Conservation (phyloP, 2,113 vertebrate genomes). For the Gnathonemus echidnorhynchus region DNA sequence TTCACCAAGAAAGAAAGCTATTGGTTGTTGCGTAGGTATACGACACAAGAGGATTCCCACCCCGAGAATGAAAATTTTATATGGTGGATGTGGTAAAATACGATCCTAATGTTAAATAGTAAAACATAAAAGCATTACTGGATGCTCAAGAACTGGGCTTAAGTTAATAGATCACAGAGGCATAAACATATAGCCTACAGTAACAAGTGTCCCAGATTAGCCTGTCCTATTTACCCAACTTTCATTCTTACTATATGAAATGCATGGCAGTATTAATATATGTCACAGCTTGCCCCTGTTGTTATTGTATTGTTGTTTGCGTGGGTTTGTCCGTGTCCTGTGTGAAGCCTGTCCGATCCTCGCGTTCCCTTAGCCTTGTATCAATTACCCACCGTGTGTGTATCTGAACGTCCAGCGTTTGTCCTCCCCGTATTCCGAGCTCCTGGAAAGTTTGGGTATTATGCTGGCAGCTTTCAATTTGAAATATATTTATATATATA, state of each 20-base stretch:
- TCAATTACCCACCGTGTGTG: not conserved
- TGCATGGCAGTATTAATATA: not conserved
- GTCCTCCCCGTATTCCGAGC: no score
- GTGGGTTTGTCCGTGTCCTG: not conserved
- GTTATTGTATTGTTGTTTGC: not conserved
- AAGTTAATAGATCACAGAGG: not conserved
- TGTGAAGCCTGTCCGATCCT: not conserved
- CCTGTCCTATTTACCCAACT: not conserved
- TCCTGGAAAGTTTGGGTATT: no score
- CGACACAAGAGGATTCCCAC: not conserved
- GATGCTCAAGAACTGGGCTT: not conserved
- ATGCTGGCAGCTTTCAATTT: no score
- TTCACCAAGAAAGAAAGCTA: not conserved
- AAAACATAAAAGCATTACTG: not conserved
- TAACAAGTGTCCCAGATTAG: not conserved
- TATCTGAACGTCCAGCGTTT: not conserved
- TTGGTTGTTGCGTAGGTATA: not conserved
- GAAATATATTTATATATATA: no score
- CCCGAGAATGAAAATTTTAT: not conserved
- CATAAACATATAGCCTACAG: not conserved
- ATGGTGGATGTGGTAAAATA: not conserved
- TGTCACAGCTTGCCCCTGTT: not conserved
- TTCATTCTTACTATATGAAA: not conserved
- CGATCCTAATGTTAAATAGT: not conserved
- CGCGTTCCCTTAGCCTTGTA: not conserved